A percentile compares a stretch with the other conserved stretches of the same genome.
phyloP scores from a whole-genome alignment of 92 coral and sea anemone genomes.

The Pocillopora meandrina region DNA sequence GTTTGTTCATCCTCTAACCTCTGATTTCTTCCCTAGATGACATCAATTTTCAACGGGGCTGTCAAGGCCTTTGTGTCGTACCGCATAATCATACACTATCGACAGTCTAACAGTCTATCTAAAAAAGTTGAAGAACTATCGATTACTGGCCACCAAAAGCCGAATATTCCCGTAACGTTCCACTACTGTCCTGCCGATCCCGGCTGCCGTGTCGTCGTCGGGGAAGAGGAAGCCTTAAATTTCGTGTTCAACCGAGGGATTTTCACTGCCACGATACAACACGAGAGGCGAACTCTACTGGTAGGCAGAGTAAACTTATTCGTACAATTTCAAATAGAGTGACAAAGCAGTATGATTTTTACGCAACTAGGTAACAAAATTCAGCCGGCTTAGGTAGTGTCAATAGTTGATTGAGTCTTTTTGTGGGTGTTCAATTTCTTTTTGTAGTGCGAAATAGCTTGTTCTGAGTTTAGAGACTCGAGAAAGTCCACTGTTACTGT shows the following conservation, averaged over 20 bases:
- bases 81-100: constrained; percentile 70
- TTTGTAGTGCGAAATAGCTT: too few species aligned
- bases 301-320: not conserved
- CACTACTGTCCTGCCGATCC: constrained; percentile 63
- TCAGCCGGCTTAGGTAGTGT: too few species aligned
- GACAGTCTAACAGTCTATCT: constrained; percentile 44
- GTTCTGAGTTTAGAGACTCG: constrained; percentile 55
- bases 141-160: constrained; percentile 21
- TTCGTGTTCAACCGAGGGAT: constrained; percentile 17
- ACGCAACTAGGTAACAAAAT: too few species aligned
- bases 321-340: too few species aligned
- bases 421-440: too few species aligned
- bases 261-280: constrained; percentile 28
- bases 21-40: constrained; percentile 19
- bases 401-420: too few species aligned
- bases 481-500: constrained; percentile 56
- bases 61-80: constrained; percentile 47
- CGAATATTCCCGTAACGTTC: constrained; percentile 57
- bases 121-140: constrained; percentile 51
- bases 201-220: constrained; percentile 69
- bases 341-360: too few species aligned
- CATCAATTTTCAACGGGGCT: constrained; percentile 44
- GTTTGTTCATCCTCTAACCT: not conserved
- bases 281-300: constrained; percentile 38
- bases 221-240: constrained; percentile 20